Evolutionary conservation across 1,140 invertebrate species (phyloP).

Genomic region (Riptortus pedestris): DNA sequence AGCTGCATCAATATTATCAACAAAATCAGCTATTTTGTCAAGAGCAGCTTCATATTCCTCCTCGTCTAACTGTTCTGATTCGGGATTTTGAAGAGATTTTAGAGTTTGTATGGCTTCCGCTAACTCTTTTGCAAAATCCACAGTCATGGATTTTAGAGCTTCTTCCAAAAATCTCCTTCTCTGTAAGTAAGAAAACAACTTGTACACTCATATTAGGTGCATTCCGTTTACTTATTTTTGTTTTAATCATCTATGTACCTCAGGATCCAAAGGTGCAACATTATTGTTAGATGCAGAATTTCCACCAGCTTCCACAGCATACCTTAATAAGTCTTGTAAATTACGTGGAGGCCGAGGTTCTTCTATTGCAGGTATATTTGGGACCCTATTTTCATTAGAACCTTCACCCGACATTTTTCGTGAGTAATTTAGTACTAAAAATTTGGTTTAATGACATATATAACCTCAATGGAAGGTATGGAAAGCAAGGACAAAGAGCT

Average conservation of each 20-base stretch:
- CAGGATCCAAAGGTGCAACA: constrained; percentile 12
- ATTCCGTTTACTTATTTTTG: too few relatives aligned
- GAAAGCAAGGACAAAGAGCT: too few relatives aligned
- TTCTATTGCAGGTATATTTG: background rate
- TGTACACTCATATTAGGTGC: too few relatives aligned
- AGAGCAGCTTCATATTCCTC: constrained; percentile 20
- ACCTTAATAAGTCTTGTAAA: constrained; percentile 27
- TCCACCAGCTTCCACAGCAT: constrained; percentile 23
- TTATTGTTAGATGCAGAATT: background rate
- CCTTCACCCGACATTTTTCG: background rate
- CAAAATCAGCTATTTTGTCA: constrained; percentile 22
- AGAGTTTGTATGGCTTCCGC: constrained; percentile 17
- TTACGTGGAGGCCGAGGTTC: constrained; percentile 25
- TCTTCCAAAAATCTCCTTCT: constrained; percentile 23
- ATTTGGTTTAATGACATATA: too few relatives aligned
- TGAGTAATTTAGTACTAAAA: too few relatives aligned
- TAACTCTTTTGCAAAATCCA: constrained; percentile 22
- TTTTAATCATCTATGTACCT: too few relatives aligned
- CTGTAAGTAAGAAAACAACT: constrained; percentile 7
- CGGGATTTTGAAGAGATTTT: constrained; percentile 14
- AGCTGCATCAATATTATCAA: constrained; percentile 27
- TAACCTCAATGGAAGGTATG: too few relatives aligned
- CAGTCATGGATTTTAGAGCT: constrained; percentile 24
- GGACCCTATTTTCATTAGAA: background rate
- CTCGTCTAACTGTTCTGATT: background rate